Conservation (phyloP, 2,888 invertebrate genomes). For the Magallana nippona region DNA sequence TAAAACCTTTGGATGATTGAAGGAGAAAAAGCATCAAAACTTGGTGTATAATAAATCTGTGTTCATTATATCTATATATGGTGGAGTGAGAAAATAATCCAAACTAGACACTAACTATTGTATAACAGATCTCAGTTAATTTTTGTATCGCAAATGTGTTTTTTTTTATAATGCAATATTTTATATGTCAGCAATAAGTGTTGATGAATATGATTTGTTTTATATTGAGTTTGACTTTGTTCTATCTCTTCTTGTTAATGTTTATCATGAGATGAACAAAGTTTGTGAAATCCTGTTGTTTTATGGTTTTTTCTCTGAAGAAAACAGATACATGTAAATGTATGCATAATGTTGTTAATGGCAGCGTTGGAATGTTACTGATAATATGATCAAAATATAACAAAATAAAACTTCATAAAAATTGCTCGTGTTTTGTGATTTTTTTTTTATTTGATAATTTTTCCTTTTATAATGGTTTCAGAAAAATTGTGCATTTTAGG, state of each 20-base stretch:
- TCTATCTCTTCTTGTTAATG: background rate
- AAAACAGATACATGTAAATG: background rate
- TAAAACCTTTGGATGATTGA: too few species aligned
- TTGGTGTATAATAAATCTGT: background rate
- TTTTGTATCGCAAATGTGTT: constrained; percentile 25
- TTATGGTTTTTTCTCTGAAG: background rate
- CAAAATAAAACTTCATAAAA: background rate
- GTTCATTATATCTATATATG: constrained; percentile 14
- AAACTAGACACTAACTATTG: background rate
- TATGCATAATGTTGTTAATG: constrained; percentile 23
- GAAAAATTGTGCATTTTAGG: background rate
- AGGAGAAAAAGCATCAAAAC: background rate
- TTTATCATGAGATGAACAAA: constrained; percentile 4
- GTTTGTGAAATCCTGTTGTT: constrained; percentile 22
- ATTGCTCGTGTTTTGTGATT: background rate
- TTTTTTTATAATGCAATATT: background rate
- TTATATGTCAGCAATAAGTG: background rate
- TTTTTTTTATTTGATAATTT: background rate
- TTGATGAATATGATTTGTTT: background rate
- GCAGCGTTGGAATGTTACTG: constrained; percentile 14
- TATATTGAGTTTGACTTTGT: background rate
- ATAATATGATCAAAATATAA: constrained; percentile 10
- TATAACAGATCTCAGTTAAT: constrained; percentile 11
- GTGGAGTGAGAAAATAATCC: background rate
- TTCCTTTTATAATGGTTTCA: background rate